Evolutionary conservation across 2,888 invertebrate species (phyloP).

Genomic region (Stenolophus ochropezus): DNA sequence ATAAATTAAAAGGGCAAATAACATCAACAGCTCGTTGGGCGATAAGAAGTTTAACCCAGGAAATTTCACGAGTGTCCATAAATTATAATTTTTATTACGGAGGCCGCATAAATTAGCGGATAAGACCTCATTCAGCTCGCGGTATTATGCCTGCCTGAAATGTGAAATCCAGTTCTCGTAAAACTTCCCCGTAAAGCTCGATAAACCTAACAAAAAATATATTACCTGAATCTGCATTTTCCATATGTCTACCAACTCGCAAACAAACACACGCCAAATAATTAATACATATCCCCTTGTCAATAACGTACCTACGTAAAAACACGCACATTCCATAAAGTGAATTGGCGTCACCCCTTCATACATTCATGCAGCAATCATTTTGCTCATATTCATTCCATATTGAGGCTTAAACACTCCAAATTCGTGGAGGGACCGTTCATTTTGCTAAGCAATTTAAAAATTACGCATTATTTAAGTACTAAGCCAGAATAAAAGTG

Average conservation of each 20-base stretch:
- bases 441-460: too few relatives aligned
- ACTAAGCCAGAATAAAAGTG: too few relatives aligned
- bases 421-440: too few relatives aligned
- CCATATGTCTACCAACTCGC: neutral
- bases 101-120: slow-evolving; percentile 58
- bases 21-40: slow-evolving; percentile 56
- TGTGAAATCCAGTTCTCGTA: slow-evolving; percentile 37
- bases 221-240: neutral
- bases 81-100: slow-evolving; percentile 59
- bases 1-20: slow-evolving; percentile 57
- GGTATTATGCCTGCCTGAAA: slow-evolving; percentile 21
- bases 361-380: neutral
- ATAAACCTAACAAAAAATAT: slow-evolving; percentile 1
- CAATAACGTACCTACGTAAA: neutral
- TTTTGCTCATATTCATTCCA: neutral
- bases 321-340: neutral
- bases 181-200: slow-evolving; percentile 6
- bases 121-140: slow-evolving; percentile 51
- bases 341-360: neutral
- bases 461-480: too few relatives aligned
- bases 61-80: slow-evolving; percentile 58
- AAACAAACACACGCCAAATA: neutral
- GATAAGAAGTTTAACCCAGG: slow-evolving; percentile 57
- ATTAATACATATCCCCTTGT: neutral
- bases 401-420: too few relatives aligned